Base-by-base conservation (phyloP, 2,888 invertebrate genomes). In the Criorhina ranunculi region DNA sequence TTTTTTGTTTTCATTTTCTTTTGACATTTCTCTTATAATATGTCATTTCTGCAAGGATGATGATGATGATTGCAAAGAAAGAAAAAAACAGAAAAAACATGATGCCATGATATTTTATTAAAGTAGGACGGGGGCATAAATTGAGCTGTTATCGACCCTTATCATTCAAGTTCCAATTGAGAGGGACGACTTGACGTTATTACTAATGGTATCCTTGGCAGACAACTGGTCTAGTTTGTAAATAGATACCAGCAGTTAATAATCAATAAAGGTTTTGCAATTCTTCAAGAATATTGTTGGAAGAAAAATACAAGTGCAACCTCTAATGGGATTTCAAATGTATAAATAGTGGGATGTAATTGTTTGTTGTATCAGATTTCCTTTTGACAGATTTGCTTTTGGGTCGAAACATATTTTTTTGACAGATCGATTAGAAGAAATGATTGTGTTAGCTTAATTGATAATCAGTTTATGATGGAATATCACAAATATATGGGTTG, bases 131-230 rank as follows among this genome's bases (percentile, higher is more conserved):
- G 9, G 46, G 35, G 42, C 19, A 73, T 29, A 11, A 15, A 75
- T 64, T 44, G 33, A 17, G 55, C 17, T 33, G 46, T 46, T 66
- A 66, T 55, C 66, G 75, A 75, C 57, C 57, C 75, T 66, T 57
- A 49, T 49, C 31, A 31, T 40, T 60, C 29, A 57, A 11, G 24
- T 42, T 31, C 15, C 60, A 9, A 42, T 40, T 31, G 15, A 40
- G 7, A 5, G 42, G 29, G 15, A 57, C 4, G 55, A 15, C 19
- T 35, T 24, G 57, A 57, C 19, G 37, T 57, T 57, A 8, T 15
- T 15, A 19, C 9, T 57, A 40, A 46, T 46, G 17, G 9, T 8
- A 29, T 51, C 12, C 3, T 8, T n/a, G 12, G 8, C 17, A 5
- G 24, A 24, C 8, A 59, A 40, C 0, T 8, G 40, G 19, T 24